Percentiles rank a stretch among this genome's conserved stretches.
Conservation (phyloP, 2,888 invertebrate genomes). For the Drosophila mimica region DNA sequence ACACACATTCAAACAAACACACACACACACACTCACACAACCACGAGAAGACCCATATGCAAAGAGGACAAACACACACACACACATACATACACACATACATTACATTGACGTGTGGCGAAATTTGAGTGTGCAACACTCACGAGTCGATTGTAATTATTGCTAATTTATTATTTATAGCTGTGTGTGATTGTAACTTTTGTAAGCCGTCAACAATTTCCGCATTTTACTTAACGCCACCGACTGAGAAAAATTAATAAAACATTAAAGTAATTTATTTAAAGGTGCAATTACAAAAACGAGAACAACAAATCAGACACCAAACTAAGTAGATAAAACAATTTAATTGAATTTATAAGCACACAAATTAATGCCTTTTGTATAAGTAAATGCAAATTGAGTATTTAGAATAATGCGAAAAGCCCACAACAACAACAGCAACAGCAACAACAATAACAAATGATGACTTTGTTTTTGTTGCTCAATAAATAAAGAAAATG, state of each 20-base stretch:
- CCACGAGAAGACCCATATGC: constrained; percentile 23
- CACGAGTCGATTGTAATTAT: constrained; percentile 45
- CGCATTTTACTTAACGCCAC: constrained; percentile 67
- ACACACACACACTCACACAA: constrained; percentile 31
- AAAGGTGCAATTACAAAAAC: constrained; percentile 33
- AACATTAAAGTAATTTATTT: constrained; percentile 66
- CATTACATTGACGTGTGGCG: neutral
- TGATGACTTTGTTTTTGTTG: constrained; percentile 68
- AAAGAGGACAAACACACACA: constrained; percentile 39
- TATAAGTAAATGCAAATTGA: constrained; percentile 77
- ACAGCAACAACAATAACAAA: constrained; percentile 24
- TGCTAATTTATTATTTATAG: constrained; percentile 55
- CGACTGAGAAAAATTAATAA: constrained; percentile 74
- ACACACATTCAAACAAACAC: constrained; percentile 20
- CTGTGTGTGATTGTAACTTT: constrained; percentile 39
- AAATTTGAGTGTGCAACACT: constrained; percentile 27
- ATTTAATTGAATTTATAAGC: constrained; percentile 78
- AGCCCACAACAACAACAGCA: constrained; percentile 38
- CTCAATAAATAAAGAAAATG: constrained; percentile 73
- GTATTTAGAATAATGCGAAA: constrained; percentile 73
- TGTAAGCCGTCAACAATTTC: constrained; percentile 56
- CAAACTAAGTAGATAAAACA: constrained; percentile 64
- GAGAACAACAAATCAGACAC: constrained; percentile 57
- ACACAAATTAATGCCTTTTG: constrained; percentile 67
- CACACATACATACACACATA: constrained; percentile 3